Evolutionary conservation across 2,113 vertebrate species (phyloP), one percentile per base, ranked within the genome.

Genomic region (Tinamus guttatus): DNA sequence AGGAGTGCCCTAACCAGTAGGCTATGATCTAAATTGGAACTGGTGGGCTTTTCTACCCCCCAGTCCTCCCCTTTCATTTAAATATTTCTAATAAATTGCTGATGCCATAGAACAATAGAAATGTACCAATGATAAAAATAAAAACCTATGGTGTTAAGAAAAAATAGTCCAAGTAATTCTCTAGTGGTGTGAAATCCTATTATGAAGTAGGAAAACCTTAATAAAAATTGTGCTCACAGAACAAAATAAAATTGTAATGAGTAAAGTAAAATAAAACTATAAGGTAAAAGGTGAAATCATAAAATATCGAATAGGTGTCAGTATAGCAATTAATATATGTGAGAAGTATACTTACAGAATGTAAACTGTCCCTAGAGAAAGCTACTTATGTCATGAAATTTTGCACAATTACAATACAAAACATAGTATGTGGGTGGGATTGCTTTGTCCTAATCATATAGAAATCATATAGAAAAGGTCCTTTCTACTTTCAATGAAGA

Each of bases 1-100:
- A 89, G 87, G 16, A 51, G 8, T 7, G 16, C 5, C 52, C 25
- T 90, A 83, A 73, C 2, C 7, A 14, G 19, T 9, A 85, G 17
- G 4, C 2, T 54, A 13, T 11, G 7, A 13, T 11, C 7, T 17
- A 43, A 13, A 8, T 5, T 75, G 30, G 20, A 71, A 79, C 1
- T 40, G 18, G 20, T 43, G 7, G 3, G 56, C 54, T 64, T 60
- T 63, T 81, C 15, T 36, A 36, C 6, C 0, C 2, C 0, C 24
- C 1, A 47, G 1, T 8, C 32, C 8, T 19, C 7, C 6, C 8
- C 3, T 58, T 73, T 27, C 32, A 62, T 74, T 81, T 0, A 20
- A 38, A 14, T 63, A 49, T 82, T 68, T 14, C 10, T 65, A 8
- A 11, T 10, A 51, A 43, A 15, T 11, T 81, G 10, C 4, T n/a